These are phyloP conservation scores for Gymnothorax reevesii DNA, from an alignment of 2,797 vertebrate genomes.

Conservation along the genomic window DNA sequence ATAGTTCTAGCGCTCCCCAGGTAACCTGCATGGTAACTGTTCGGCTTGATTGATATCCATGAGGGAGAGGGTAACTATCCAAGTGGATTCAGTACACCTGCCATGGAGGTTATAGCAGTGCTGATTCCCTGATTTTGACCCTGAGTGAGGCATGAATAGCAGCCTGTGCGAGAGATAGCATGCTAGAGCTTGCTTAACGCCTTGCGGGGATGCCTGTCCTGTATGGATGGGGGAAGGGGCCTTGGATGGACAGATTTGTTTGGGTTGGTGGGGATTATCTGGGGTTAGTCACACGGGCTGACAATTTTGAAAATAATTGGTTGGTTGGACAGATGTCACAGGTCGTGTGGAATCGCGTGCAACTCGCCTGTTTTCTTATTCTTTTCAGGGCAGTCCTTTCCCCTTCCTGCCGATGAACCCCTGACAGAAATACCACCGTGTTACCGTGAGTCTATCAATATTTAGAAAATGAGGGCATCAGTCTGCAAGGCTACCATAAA, in stretches of 20 bases:
- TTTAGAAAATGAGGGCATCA: slow-evolving; percentile 2
- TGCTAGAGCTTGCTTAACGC: slow-evolving; percentile 24
- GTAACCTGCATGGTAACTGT: slow-evolving; percentile 19
- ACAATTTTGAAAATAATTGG: slow-evolving; percentile 25
- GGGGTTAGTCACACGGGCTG: slow-evolving; percentile 25
- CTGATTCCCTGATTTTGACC: slow-evolving; percentile 23
- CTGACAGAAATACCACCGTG: not conserved
- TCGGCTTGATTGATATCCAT: slow-evolving; percentile 17
- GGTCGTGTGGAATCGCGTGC: slow-evolving; percentile 15
- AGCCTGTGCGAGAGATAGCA: slow-evolving; percentile 23
- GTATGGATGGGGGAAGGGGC: not conserved
- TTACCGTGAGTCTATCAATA: slow-evolving; percentile 24
- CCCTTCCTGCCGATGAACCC: not conserved
- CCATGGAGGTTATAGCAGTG: not conserved
- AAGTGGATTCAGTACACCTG: slow-evolving; percentile 10
- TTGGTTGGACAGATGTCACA: slow-evolving; percentile 18
- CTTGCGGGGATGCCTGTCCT: slow-evolving; percentile 53
- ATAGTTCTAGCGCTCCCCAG: not conserved
- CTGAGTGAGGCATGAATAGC: not conserved
- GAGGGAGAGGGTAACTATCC: not conserved
- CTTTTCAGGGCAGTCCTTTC: not conserved
- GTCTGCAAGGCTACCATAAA: not conserved
- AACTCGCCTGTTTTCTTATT: not conserved
- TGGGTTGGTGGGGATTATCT: slow-evolving; percentile 40
- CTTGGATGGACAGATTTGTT: slow-evolving; percentile 43